Percentiles rank a stretch among this genome's conserved stretches.
Conservation (phyloP, 2,113 vertebrate genomes). For the Hippocampus guttulatus region DNA sequence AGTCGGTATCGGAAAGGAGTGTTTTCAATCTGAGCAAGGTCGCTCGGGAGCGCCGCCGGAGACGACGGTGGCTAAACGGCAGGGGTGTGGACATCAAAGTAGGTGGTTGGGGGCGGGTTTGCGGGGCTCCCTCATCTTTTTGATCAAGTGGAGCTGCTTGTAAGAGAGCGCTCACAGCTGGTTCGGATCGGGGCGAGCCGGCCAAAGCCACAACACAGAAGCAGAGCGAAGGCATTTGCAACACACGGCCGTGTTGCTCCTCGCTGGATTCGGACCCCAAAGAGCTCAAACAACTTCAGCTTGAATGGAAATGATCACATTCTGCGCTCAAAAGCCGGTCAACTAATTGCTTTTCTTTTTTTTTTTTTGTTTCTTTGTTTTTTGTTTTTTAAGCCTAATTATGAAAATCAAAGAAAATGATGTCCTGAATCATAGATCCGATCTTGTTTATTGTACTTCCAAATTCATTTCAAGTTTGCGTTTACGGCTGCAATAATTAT, state of each 20-base stretch:
- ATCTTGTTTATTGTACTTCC: too few relatives aligned
- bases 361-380: too few relatives aligned
- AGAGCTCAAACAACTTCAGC: slow-evolving; percentile 11
- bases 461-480: too few relatives aligned
- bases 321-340: slow-evolving; percentile 19
- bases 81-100: slow-evolving; percentile 54
- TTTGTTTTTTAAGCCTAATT: too few relatives aligned
- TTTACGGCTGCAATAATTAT: too few relatives aligned
- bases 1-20: background rate
- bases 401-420: too few relatives aligned
- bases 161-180: slow-evolving; percentile 55
- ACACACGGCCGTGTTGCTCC: slow-evolving; percentile 16
- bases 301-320: slow-evolving; percentile 38
- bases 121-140: slow-evolving; percentile 49
- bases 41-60: background rate
- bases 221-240: slow-evolving; percentile 35
- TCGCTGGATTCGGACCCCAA: background rate
- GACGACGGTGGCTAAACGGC: slow-evolving; percentile 23
- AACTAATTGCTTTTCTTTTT: background rate
- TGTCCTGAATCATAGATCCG: too few relatives aligned
- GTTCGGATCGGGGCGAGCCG: slow-evolving; percentile 38
- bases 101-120: slow-evolving; percentile 2
- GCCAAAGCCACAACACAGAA: slow-evolving; percentile 25
- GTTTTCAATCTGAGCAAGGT: background rate
- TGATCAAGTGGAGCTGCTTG: slow-evolving; percentile 45